Evolutionary conservation across 2,113 vertebrate species (phyloP).

Genomic region (Sceloporus tristichus): DNA sequence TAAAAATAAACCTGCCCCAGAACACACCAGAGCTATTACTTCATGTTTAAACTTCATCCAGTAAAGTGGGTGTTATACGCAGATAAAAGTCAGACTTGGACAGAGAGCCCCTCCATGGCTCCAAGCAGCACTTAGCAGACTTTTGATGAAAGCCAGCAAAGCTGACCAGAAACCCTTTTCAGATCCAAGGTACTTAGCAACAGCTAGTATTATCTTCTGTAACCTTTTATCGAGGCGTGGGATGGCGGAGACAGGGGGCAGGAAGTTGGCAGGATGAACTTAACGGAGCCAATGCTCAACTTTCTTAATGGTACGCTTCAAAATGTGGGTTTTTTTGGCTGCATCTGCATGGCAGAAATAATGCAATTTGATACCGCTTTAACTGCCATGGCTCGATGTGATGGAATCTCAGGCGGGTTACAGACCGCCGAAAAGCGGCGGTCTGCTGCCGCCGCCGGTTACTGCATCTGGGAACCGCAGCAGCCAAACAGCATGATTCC

Average conservation of each 20-base stretch:
- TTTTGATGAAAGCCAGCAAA: constrained; percentile 23
- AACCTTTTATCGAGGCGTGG: background rate
- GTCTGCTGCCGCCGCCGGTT: too few species aligned
- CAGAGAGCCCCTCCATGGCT: background rate
- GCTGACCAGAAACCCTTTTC: background rate
- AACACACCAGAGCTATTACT: background rate
- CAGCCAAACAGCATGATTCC: too few species aligned
- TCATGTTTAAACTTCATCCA: background rate
- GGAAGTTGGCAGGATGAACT: background rate
- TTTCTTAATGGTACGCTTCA: too few species aligned
- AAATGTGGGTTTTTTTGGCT: too few species aligned
- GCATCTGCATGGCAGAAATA: too few species aligned
- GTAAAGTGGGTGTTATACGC: constrained; percentile 8
- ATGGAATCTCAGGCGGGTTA: too few species aligned
- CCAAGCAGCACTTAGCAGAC: constrained; percentile 24
- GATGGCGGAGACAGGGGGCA: background rate
- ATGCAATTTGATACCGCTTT: too few species aligned
- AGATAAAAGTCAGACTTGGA: constrained; percentile 15
- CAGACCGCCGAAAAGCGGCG: too few species aligned
- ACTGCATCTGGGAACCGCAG: too few species aligned
- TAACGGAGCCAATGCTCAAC: background rate
- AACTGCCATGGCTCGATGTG: too few species aligned
- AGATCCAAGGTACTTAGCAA: background rate
- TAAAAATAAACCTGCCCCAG: background rate
- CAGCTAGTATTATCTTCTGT: background rate